Evolutionary conservation across 2,797 vertebrate species (phyloP), one percentile per base, ranked within the genome.

Genomic region (Adelosebastes latens): DNA sequence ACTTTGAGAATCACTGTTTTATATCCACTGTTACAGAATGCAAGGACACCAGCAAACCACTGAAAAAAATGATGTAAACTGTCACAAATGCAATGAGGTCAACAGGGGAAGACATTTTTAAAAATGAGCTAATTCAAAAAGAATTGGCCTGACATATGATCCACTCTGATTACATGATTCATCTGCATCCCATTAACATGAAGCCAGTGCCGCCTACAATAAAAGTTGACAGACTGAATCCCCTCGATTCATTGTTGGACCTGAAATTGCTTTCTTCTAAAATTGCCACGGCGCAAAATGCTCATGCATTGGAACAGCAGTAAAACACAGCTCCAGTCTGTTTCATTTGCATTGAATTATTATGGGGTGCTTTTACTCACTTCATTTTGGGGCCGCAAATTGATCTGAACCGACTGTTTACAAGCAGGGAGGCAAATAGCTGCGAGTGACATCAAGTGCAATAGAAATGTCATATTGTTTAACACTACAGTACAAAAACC

Each of bases 311-410:
- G 68, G 73, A 85, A 77, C 75, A 59, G 72, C 82, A 81, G 82
- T 66, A 72, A 79, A 81, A 80, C 4, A 25, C 10, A 65, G 75
- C 81, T n/a, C n/a, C 61, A 59, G 69, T 65, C 32, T 0, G 53
- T 80, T 86, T 83, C 73, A 87, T 81, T 79, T 89, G 65, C 75
- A 79, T 75, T 77, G 72, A 81, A 69, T 85, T 83, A 85, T 73
- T 84, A 80, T 8, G 46, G 67, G 74, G 25, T 63, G 70, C 29
- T 72, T 78, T 88, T 24, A 65, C 70, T 77, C 73, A 53, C 71
- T 88, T 80, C 80, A 65, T 81, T 88, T 62, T 67, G 63, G 67
- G 59, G 42, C 72, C 53, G 36, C 79, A 86, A 86, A 89, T 82
- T 77, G 72, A 89, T 84, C 80, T 55, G 62, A 83, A 72, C 29